Evolutionary conservation across 2,888 invertebrate species (phyloP), one percentile per base, ranked within the genome.

Genomic region (Andrena marginata): DNA sequence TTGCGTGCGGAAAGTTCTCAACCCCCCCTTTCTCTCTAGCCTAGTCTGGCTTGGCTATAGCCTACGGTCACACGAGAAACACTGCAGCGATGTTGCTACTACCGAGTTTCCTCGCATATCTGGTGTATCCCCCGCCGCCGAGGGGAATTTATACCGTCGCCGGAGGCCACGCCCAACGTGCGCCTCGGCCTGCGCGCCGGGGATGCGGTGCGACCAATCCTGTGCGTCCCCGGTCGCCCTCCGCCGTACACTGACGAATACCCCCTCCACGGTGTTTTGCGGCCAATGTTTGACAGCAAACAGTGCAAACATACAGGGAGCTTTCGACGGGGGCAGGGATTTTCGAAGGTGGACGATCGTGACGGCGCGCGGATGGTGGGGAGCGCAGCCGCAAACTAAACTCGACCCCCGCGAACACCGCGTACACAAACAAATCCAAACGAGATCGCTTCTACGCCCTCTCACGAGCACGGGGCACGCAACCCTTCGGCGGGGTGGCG

Each of bases 241-340:
- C 48, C 64, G 33, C 67, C 67, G 56, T 59, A 73, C 13, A 49
- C 72, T 31, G 69, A 42, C 71, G 48, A 26, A 26, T 56, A 49
- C 60, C 88, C 90, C 92, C 90, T 88, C 90, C 82, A 70, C 70
- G 59, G 71, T 89, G 90, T 91, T 91, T 86, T 90, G 88, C 86
- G 84, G 89, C 91, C 93, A 92, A 92, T 93, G 93, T 93, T 93
- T 93, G 92, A 91, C 92, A 90, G 90, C 90, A 92, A 93, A 93
- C 91, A 92, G 90, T 92, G 92, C 91, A 91, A 91, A 92, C 91
- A 91, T n/a, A 88, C 81, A 87, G 85, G 76, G 79, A 64, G 74
- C 0, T 84, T 71, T 71, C 69, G 73, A 29, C 69, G 87, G 78
- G 78, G 87, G 87, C 87, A 69, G 84, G 87, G 78, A 81, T 85